Conservation (phyloP, 2,113 vertebrate species). For the Microcebus ravelobensis region DNA sequence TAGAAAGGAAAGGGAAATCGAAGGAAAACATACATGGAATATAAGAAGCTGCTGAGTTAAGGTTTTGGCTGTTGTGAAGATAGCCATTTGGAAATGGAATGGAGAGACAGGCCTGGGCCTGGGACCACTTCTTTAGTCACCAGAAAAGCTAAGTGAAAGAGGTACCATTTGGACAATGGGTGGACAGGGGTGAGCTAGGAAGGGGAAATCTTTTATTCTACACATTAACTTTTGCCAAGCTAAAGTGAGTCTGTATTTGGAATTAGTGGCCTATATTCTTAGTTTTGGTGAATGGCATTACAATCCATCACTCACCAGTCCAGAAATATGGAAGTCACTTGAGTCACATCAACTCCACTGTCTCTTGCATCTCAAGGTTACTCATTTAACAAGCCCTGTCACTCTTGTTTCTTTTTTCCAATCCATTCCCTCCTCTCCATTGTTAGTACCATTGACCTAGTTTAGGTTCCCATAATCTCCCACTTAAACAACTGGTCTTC, state of each 20-base stretch:
- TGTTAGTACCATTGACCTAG: conserved; percentile 53
- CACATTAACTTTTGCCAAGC: not conserved
- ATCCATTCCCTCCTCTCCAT: not conserved
- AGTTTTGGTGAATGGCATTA: not conserved
- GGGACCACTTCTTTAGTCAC: not conserved
- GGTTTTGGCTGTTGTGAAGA: not conserved
- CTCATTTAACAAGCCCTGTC: not conserved
- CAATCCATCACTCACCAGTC: not conserved
- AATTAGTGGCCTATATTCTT: not conserved
- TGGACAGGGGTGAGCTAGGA: not conserved
- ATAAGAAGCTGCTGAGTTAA: not conserved
- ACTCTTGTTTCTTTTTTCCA: not conserved
- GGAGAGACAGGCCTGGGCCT: not conserved
- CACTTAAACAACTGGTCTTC: conserved; percentile 52
- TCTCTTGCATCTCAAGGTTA: not conserved
- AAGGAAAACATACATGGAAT: not conserved
- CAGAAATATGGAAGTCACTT: not conserved
- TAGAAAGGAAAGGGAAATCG: not conserved
- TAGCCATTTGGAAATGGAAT: not conserved
- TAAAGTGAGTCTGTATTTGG: not conserved
- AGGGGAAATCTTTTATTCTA: not conserved
- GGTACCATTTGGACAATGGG: not conserved
- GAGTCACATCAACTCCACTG: not conserved
- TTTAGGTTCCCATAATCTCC: conserved; percentile 55
- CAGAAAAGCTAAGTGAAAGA: not conserved